Percentiles rank a stretch among this genome's conserved stretches.
These are phyloP conservation scores for Drosophila aldrichi DNA, from an alignment of 2,888 invertebrate genomes.

Conservation along the genomic window DNA sequence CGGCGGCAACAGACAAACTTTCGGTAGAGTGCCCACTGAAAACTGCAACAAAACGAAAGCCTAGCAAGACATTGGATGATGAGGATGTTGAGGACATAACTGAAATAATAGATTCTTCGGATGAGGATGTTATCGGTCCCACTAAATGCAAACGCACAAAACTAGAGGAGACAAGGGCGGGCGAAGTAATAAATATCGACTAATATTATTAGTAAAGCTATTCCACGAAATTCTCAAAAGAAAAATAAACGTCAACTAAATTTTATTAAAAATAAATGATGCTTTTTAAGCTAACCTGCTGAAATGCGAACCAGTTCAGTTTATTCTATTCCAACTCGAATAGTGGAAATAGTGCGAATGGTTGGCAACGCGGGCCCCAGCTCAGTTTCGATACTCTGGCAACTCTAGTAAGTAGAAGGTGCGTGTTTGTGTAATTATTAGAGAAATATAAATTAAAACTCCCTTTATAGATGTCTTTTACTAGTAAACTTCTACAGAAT, in stretches of 20 bases:
- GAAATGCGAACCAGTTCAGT: constrained; percentile 3
- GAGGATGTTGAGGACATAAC: constrained; percentile 51
- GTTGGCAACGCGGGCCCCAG: constrained; percentile 24
- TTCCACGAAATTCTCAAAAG: constrained; percentile 17
- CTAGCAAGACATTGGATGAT: constrained; percentile 43
- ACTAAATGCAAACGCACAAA: constrained; percentile 66
- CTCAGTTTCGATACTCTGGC: constrained; percentile 20
- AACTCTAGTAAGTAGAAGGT: constrained; percentile 38
- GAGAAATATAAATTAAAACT: constrained; percentile 49
- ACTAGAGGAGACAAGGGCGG: constrained; percentile 27
- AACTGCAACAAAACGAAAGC: constrained; percentile 74
- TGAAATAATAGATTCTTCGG: constrained; percentile 80
- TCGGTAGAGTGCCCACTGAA: constrained; percentile 46
- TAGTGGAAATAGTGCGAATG: background rate
- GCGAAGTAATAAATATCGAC: constrained; percentile 76
- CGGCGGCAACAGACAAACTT: constrained; percentile 58
- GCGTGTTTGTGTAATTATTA: constrained; percentile 25
- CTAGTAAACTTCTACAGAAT: constrained; percentile 57
- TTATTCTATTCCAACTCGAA: background rate
- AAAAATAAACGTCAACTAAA: constrained; percentile 16
- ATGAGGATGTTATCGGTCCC: constrained; percentile 63
- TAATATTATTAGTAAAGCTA: constrained; percentile 35
- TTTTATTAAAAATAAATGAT: background rate
- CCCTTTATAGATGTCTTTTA: constrained; percentile 74
- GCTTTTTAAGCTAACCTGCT: background rate